phyloP scores from a whole-genome alignment of 1,140 invertebrate species.

The Lucilia sericata region DNA sequence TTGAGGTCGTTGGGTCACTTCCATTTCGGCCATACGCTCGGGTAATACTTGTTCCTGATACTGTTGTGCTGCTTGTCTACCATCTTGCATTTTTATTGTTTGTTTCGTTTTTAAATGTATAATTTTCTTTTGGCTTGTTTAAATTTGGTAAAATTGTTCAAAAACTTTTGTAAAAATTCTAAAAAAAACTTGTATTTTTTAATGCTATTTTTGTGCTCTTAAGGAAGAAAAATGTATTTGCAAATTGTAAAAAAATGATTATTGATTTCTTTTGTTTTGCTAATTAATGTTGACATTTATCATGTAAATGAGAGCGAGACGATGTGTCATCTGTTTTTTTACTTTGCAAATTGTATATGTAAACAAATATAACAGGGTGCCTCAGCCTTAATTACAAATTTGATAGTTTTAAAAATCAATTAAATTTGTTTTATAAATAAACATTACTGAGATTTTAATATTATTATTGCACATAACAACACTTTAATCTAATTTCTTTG shows the following conservation, averaged over 20 bases:
- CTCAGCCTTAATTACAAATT: background rate
- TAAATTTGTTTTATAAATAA: no score
- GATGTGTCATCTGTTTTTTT: background rate
- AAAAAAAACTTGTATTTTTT: background rate
- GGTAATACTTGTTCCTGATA: background rate
- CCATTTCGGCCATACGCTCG: background rate
- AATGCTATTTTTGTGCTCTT: background rate
- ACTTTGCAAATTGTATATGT: background rate
- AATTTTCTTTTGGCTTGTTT: background rate
- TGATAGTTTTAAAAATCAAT: no score
- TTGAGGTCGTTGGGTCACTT: constrained; percentile 31
- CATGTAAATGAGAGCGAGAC: background rate
- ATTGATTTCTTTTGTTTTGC: constrained; percentile 21
- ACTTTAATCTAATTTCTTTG: no score
- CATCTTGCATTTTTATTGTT: background rate
- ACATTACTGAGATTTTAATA: no score
- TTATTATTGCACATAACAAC: no score
- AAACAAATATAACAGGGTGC: background rate
- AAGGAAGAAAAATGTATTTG: constrained; percentile 5
- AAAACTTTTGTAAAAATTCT: constrained; percentile 22
- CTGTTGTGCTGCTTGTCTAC: background rate
- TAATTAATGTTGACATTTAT: constrained; percentile 13
- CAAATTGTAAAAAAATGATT: background rate
- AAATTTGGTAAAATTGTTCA: background rate
- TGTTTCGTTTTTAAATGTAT: background rate